Evolutionary conservation across 2,888 invertebrate genomes (phyloP), one percentile per base, ranked within the genome.

Genomic region (Drosophila anceps): DNA sequence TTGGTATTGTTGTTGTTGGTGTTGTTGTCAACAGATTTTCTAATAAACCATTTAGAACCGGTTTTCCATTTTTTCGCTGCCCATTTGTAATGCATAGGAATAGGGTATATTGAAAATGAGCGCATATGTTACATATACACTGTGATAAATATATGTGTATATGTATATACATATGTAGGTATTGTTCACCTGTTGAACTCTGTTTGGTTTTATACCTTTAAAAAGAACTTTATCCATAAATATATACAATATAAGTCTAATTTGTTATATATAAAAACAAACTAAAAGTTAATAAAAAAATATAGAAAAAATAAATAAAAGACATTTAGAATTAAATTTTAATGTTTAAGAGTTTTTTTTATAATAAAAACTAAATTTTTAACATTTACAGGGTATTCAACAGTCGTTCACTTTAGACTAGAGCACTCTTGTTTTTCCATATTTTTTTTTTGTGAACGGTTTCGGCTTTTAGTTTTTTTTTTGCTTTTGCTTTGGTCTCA

Each of bases 1-100:
- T 59, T 29, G 35, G 58, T 59, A 27, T 18, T 24, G 35, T 69
- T 67, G 73, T 76, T 76, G 51, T 69, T 65, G 74, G 73, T 76
- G 73, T 74, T 78, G 63, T 76, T 73, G 73, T 76, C 69, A 70
- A 84, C 77, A 81, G 85, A 86, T 88, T 88, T 86, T 87, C 86
- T 86, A 87, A 87, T 87, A 87, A 82, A 88, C 77, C 86, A 88
- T 88, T 82, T 68, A 76, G 68, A 86, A 87, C 86, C 86, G 86
- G 88, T 88, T 88, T 85, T 78, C 44, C 68, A 33, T 72, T 81
- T 81, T 73, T 35, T 37, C 35, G 9, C 6, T 46, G 18, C 35
- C 46, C 35, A 46, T 18, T 46, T n/a, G 13, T n/a, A 46, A 58
- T n/a, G 13, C 2, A 35, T 6, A 2, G 13, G 4, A 10, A 35